phyloP scores from a whole-genome alignment of 2,113 vertebrate genomes.

The Myotis brandtii region DNA sequence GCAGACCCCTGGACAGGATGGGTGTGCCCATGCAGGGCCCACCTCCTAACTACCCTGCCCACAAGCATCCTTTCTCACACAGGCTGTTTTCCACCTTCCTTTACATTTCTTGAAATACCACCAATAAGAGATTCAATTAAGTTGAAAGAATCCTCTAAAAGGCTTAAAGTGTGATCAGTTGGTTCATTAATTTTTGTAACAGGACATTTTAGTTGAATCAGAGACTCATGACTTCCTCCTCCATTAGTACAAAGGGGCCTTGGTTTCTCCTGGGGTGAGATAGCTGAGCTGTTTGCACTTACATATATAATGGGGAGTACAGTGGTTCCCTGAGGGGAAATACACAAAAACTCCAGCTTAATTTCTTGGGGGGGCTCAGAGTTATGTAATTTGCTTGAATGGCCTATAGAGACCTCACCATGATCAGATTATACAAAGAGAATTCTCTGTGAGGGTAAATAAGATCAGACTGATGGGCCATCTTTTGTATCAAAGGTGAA shows the following conservation, averaged over 20 bases:
- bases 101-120: slow-evolving; percentile 5
- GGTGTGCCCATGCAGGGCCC: accelerated
- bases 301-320: neutral
- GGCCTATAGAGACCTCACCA: neutral
- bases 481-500: neutral
- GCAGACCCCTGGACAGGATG: neutral
- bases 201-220: neutral
- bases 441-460: neutral
- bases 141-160: neutral
- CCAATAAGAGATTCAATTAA: neutral
- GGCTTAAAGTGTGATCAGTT: neutral
- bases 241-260: neutral
- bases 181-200: slow-evolving; percentile 1
- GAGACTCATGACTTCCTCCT: neutral
- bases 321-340: neutral
- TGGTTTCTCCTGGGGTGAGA: neutral
- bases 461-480: neutral
- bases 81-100: neutral
- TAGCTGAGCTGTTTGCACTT: neutral
- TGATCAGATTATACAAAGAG: neutral
- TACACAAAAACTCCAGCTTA: neutral
- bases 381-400: neutral
- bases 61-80: neutral
- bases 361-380: neutral
- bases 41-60: neutral